Evolutionary conservation across 2,888 invertebrate species (phyloP).

Genomic region (Meghimatium bilineatum): DNA sequence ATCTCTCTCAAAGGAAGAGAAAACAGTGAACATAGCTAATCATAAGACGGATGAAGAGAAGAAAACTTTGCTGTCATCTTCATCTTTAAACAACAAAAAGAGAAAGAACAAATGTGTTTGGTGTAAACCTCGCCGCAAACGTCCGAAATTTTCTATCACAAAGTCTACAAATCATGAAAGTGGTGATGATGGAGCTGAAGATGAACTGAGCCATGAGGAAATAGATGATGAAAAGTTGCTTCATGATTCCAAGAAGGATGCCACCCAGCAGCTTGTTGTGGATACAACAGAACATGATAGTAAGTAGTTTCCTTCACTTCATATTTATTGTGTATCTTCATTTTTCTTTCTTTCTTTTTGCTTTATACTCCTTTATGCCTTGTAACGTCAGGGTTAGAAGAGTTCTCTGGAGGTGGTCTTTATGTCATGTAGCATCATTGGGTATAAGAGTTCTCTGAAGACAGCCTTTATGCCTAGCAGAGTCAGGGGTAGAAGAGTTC

Average conservation of each 20-base stretch:
- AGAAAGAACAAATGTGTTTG: constrained; percentile 42
- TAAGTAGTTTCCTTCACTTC: neutral
- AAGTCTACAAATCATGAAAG: neutral
- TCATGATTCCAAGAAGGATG: constrained; percentile 1
- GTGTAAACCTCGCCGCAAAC: constrained; percentile 45
- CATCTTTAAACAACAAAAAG: neutral
- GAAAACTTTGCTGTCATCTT: neutral
- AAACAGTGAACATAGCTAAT: neutral
- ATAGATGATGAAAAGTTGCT: neutral
- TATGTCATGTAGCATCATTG: too few species aligned
- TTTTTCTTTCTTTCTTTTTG: too few species aligned
- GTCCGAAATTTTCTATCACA: neutral
- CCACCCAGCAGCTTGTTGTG: constrained; percentile 2
- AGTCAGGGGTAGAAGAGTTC: too few species aligned
- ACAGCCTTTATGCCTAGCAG: too few species aligned
- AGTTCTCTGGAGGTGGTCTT: too few species aligned
- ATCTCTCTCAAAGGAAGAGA: neutral
- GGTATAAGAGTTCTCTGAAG: too few species aligned
- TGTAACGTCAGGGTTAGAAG: too few species aligned
- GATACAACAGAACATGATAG: constrained; percentile 22
- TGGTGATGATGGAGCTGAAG: constrained; percentile 34
- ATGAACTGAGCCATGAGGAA: constrained; percentile 28
- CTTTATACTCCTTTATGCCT: too few species aligned
- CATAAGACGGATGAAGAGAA: constrained; percentile 9
- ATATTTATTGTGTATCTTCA: too few species aligned